Evolutionary conservation across 2,797 vertebrate genomes (phyloP).

Genomic region (Lithobates pipiens): DNA sequence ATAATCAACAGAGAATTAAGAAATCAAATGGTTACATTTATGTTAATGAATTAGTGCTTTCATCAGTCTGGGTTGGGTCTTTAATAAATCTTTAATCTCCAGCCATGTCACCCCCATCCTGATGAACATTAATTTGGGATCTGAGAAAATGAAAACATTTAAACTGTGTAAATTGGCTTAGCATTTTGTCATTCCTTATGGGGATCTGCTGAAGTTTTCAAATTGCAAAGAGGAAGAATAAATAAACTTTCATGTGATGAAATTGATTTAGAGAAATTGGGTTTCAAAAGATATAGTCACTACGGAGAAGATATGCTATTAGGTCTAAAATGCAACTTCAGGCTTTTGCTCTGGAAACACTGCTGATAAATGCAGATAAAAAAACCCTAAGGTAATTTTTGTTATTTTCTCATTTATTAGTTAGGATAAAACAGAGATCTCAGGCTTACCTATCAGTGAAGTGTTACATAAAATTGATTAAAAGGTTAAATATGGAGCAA

Average conservation of each 20-base stretch:
- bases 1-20: constrained; percentile 45
- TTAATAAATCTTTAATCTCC: constrained; percentile 50
- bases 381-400: background rate
- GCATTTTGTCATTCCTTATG: constrained; percentile 49
- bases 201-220: constrained; percentile 46
- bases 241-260: constrained; percentile 48
- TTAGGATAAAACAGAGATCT: background rate
- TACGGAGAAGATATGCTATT: constrained; percentile 35
- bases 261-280: constrained; percentile 54
- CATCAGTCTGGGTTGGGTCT: constrained; percentile 23
- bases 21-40: constrained; percentile 51
- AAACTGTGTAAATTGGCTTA: constrained; percentile 52
- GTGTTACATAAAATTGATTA: background rate
- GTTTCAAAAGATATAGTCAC: constrained; percentile 37
- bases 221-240: constrained; percentile 46
- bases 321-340: constrained; percentile 39
- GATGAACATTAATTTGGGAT: constrained; percentile 21
- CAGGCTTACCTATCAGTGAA: background rate
- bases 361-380: constrained; percentile 39
- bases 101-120: constrained; percentile 14
- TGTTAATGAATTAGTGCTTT: constrained; percentile 40
- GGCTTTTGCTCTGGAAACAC: constrained; percentile 31
- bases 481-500: background rate
- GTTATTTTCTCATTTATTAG: background rate
- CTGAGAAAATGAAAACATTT: constrained; percentile 44